phyloP scores from a whole-genome alignment of 2,797 vertebrate species.

The Aulostomus chinensis region DNA sequence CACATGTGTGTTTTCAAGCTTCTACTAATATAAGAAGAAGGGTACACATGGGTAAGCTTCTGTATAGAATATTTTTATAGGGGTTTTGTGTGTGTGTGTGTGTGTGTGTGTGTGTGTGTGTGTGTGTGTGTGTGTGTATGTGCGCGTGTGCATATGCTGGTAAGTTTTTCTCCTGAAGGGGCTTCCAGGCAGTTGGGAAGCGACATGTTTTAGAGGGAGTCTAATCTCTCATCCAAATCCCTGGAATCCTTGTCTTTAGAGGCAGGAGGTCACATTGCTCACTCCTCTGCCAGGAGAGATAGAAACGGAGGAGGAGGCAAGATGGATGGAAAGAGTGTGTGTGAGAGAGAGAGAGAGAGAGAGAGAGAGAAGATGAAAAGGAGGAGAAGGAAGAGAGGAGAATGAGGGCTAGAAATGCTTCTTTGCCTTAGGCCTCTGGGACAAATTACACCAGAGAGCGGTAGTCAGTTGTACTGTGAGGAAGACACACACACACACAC shows the following conservation, averaged over 20 bases:
- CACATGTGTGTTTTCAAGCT: slow-evolving; percentile 23
- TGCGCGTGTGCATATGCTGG: slow-evolving; percentile 6
- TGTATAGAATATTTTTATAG: too few relatives aligned
- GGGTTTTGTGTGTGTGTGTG: not conserved
- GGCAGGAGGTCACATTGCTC: slow-evolving; percentile 56
- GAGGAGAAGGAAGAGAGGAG: slow-evolving; percentile 2
- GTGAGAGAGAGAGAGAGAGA: not conserved
- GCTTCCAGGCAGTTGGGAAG: slow-evolving; percentile 26
- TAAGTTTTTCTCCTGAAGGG: slow-evolving; percentile 39
- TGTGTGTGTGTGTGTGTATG: slow-evolving; percentile 16
- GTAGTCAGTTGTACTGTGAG: slow-evolving; percentile 34
- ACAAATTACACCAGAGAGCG: slow-evolving; percentile 56
- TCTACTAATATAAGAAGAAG: slow-evolving; percentile 29
- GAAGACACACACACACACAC: slow-evolving; percentile 1
- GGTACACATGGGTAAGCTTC: slow-evolving; percentile 11
- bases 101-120: not conserved
- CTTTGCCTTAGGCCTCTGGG: slow-evolving; percentile 45
- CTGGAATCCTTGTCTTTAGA: slow-evolving; percentile 52
- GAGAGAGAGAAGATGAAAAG: slow-evolving; percentile 11
- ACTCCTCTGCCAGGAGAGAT: slow-evolving; percentile 36
- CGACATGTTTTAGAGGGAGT: slow-evolving; percentile 8
- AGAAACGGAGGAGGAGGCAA: slow-evolving; percentile 11
- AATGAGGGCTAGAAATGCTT: slow-evolving; percentile 25
- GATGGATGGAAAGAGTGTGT: slow-evolving; percentile 34
- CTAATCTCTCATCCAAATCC: slow-evolving; percentile 55